Evolutionary conservation across 2,113 vertebrate genomes (phyloP), one percentile per base, ranked within the genome.

Genomic region (Myotis davidii): DNA sequence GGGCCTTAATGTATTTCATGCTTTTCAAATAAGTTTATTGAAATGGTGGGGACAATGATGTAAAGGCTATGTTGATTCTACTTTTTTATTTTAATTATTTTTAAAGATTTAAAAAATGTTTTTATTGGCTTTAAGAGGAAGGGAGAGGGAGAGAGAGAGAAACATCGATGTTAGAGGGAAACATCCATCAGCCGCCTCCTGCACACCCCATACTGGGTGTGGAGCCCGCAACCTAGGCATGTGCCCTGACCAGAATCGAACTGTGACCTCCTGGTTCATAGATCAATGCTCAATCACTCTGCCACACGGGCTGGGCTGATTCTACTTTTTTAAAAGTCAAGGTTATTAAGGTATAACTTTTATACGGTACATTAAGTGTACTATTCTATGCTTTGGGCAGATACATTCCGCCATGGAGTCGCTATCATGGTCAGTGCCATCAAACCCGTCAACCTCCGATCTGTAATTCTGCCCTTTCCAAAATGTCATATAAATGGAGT

Each of bases 381-480:
- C 2, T 45, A 2, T 32, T 74, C 34, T 67, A 42, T 86, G 69
- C n/a, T 91, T 86, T 72, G 56, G 72, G 85, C n/a, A n/a, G 52
- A 50, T 59, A 54, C 42, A 54, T 79, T 70, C 37, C 9, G 5
- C 65, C 9, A 52, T 12, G 50, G n/a, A 39, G 39, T 42, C n/a
- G 42, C 13, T 39, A n/a, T n/a, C 6, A n/a, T 37, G 1, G 65
- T 27, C 74, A 39, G 4, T 73, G 32, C 20, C 13, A 25, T 42
- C 7, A 83, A 82, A 74, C 29, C 12, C 56, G 56, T 37, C 12
- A 69, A 81, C 3, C n/a, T 74, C 23, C 45, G 14, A 59, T 85
- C 23, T 74, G 10, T 17, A 69, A n/a, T 81, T 94, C 59, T 94
- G 11, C 65, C 42, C 69, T 85, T 96, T 81, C 56, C 48, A 70